A percentile compares a stretch with the other conserved stretches of the same genome.
These are phyloP conservation scores for Mus minutoides DNA, from an alignment of 2,797 vertebrate genomes.

Conservation along the genomic window DNA sequence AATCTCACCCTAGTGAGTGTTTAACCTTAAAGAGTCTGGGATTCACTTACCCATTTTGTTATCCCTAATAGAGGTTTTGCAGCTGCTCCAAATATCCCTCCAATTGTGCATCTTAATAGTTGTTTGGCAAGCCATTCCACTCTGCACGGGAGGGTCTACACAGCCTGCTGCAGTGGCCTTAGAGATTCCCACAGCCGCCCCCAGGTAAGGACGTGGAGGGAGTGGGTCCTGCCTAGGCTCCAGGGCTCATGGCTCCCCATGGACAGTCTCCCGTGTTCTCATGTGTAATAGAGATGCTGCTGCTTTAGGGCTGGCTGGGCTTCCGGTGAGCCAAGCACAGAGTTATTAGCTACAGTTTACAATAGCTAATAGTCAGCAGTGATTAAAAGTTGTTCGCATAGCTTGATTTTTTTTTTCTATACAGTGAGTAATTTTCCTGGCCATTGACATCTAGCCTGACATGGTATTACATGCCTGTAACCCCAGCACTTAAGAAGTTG, in stretches of 20 bases:
- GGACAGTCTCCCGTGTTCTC: neutral
- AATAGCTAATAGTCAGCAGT: neutral
- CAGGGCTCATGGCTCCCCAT: fast-evolving
- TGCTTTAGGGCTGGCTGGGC: neutral
- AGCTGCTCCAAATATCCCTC: constrained; percentile 59
- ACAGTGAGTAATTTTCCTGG: neutral
- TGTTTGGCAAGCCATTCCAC: neutral
- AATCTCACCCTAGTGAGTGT: constrained; percentile 62
- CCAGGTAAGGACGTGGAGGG: fast-evolving
- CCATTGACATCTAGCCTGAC: neutral
- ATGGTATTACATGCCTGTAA: neutral
- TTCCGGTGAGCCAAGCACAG: neutral
- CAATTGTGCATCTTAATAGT: neutral
- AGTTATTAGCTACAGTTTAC: neutral
- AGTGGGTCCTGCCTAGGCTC: neutral
- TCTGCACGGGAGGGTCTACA: neutral
- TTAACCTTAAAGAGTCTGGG: constrained; percentile 69
- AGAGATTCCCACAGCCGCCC: fast-evolving
- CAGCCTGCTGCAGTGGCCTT: neutral
- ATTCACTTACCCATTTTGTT: constrained; percentile 39
- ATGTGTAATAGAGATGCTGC: neutral
- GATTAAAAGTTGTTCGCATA: neutral
- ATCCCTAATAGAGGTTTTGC: constrained; percentile 33
- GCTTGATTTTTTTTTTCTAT: neutral
- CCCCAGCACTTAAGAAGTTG: neutral